Base-by-base conservation (phyloP, 2,888 invertebrate species). In the Coremacera marginata region DNA sequence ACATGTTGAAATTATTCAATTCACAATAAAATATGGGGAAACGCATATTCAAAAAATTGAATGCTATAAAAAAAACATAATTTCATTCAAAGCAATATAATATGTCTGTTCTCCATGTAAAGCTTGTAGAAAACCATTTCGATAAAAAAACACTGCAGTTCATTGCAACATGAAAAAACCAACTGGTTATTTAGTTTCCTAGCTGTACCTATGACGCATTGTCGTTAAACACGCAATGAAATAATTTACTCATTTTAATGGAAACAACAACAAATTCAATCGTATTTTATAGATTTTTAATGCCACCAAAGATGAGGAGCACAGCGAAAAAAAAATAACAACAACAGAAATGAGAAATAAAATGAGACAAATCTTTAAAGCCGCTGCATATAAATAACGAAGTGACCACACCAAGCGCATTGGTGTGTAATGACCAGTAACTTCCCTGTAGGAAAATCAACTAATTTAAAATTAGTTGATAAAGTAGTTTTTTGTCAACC, bases 251-350 rank as follows among this genome's bases (percentile, higher is more conserved):
- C 49, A 72, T 34, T 7, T 60, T 60, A 60, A 57, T 60, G 60
- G 60, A 34, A 60, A 16, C 44, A 34, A 27, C 34, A 55, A 44
- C 25, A 3, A 70, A 70, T 19, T 70, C 55, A 49, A 44, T 72
- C n/a, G 44, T 14, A 62, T 60, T 62, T 72, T 62, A 62, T 44
- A 72, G 72, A 62, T 62, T 72, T 70, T 72, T 49, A 72, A 62
- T 72, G 72, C 72, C 62, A 72, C 62, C 44, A 27, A 72, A 62
- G 72, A 49, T 44, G 62, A 72, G 22, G n/a, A 44, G 14, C 3
- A 65, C 8, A 16, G 44, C 65, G 31, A 37, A n/a, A n/a, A n/a
- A n/a, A n/a, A n/a, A n/a, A n/a, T 5, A 34, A 31, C 14, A 65
- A 67, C 49, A 67, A 44, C 37, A 67, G 34, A 31, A n/a, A 3